These are phyloP conservation scores for Drosophila anomelani DNA, from an alignment of 2,888 invertebrate genomes.

Conservation along the genomic window DNA sequence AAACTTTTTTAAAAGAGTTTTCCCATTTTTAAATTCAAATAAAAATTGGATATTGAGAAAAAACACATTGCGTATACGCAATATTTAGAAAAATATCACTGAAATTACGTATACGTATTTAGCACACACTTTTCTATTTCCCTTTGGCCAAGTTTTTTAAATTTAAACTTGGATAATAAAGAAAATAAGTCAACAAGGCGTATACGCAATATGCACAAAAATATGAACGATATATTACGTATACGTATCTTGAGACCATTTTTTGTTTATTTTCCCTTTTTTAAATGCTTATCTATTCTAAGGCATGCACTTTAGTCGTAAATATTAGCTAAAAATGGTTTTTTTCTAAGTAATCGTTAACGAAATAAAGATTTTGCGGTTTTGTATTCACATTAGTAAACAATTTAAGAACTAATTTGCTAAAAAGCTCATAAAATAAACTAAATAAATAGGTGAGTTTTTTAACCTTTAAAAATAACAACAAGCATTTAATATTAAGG, in stretches of 20 bases:
- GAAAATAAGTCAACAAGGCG: not conserved
- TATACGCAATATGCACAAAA: constrained; percentile 1
- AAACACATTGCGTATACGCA: not conserved
- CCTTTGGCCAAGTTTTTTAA: not conserved
- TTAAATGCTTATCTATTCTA: constrained; percentile 1
- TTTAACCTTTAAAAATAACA: not conserved
- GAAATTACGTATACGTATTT: too few relatives aligned
- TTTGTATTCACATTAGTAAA: not conserved
- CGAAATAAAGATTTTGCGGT: not conserved
- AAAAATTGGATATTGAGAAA: too few relatives aligned
- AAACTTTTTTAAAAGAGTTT: not conserved
- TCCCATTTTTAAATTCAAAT: too few relatives aligned
- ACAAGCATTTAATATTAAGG: not conserved
- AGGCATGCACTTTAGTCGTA: not conserved
- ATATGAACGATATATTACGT: not conserved
- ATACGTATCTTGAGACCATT: not conserved
- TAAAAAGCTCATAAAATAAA: not conserved
- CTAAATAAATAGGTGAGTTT: not conserved
- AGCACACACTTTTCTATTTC: too few relatives aligned
- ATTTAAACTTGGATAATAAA: not conserved
- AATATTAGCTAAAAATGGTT: not conserved
- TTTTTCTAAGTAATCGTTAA: not conserved
- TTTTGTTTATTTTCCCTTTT: not conserved
- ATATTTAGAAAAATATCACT: not conserved
- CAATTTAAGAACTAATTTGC: constrained; percentile 2